Percentiles rank a stretch among this genome's conserved stretches.
Conservation (phyloP, 2,888 invertebrate species). For the Sesia apiformis region DNA sequence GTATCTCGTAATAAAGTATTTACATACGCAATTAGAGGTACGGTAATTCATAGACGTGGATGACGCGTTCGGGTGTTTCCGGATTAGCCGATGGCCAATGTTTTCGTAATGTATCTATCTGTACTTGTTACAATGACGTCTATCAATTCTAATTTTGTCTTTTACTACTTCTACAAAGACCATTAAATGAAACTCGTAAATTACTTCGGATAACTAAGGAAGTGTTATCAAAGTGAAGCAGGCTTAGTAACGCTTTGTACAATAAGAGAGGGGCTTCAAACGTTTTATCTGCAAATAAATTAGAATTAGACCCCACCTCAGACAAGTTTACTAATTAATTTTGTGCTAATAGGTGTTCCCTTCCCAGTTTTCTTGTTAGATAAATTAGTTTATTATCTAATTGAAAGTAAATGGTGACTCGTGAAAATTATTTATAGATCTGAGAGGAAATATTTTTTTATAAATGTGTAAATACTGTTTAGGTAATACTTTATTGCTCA, state of each 20-base stretch:
- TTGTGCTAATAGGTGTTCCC: constrained; percentile 36
- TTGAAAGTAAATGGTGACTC: neutral
- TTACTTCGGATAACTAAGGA: neutral
- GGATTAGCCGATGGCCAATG: too few relatives aligned
- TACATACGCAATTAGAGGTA: too few relatives aligned
- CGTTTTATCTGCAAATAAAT: constrained; percentile 37
- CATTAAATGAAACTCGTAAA: neutral
- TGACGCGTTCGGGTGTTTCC: too few relatives aligned
- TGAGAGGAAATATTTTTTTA: neutral
- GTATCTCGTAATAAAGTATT: too few relatives aligned
- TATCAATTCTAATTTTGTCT: too few relatives aligned
- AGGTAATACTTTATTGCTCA: too few relatives aligned
- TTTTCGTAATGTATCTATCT: too few relatives aligned
- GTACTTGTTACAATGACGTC: too few relatives aligned
- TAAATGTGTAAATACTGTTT: neutral
- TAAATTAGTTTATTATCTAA: neutral
- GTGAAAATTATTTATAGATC: neutral
- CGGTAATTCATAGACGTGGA: too few relatives aligned
- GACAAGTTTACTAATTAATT: constrained; percentile 49
- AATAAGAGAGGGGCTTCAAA: constrained; percentile 10
- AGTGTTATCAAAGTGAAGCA: neutral
- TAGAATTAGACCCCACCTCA: constrained; percentile 41
- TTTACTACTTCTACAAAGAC: too few relatives aligned
- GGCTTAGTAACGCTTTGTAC: neutral
- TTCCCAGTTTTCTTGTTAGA: neutral